Percentiles rank a stretch among this genome's conserved stretches.
Conservation (phyloP, 1,140 invertebrate species). For the Platyscapa corneri region DNA sequence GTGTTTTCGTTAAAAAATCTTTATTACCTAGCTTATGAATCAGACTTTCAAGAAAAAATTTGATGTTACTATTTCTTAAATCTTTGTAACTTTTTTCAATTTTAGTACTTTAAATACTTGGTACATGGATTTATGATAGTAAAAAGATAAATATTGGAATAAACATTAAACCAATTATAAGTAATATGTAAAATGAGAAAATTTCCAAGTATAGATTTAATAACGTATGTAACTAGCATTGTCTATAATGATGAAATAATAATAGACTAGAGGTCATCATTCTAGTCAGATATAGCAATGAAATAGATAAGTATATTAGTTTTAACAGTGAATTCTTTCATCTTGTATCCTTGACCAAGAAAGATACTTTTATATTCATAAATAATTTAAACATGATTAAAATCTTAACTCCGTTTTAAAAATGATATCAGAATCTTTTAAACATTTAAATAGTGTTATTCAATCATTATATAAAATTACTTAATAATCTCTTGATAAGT, state of each 20-base stretch:
- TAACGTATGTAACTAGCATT: neutral
- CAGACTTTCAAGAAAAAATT: neutral
- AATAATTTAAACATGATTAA: neutral
- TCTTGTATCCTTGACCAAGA: neutral
- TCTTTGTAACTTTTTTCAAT: too few species aligned
- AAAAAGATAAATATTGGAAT: too few species aligned
- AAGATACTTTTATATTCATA: neutral
- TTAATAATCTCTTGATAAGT: neutral
- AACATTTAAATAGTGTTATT: too few species aligned
- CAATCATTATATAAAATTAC: too few species aligned
- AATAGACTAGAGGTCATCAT: neutral
- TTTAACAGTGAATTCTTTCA: neutral
- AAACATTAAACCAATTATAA: too few species aligned
- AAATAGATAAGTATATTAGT: neutral
- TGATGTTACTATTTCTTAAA: too few species aligned
- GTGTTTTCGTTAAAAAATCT: too few species aligned
- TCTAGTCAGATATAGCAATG: neutral
- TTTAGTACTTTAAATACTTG: too few species aligned
- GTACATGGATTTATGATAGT: too few species aligned
- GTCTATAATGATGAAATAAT: neutral
- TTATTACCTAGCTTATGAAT: neutral
- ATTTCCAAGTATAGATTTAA: neutral
- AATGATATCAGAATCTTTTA: neutral
- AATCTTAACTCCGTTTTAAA: neutral
- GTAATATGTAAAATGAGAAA: neutral